A percentile compares a stretch with the other conserved stretches of the same genome.
Evolutionary conservation across 2,888 invertebrate species (phyloP).

Genomic region (Drosophila melanosoma): DNA sequence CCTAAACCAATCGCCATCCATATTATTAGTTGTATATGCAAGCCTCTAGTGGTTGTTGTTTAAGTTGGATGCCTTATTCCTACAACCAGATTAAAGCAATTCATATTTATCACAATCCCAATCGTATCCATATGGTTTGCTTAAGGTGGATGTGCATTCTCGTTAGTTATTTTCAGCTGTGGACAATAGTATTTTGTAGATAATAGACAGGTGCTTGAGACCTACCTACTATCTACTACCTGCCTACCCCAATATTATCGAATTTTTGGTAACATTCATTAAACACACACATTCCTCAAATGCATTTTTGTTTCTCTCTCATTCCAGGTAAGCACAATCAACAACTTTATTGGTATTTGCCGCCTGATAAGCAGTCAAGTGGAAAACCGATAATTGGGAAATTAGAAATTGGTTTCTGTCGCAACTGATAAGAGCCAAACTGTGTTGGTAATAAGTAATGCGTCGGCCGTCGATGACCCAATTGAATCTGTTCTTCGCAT

Average conservation of each 20-base stretch:
- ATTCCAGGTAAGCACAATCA: slow-evolving; percentile 49
- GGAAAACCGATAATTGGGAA: slow-evolving; percentile 30
- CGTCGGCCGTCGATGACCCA: slow-evolving; percentile 46
- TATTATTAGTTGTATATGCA: background rate
- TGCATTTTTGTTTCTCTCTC: slow-evolving; percentile 30
- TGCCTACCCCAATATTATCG: slow-evolving; percentile 45
- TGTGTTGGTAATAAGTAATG: slow-evolving; percentile 27
- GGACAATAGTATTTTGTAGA: background rate
- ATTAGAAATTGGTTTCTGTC: slow-evolving; percentile 12
- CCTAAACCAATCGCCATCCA: background rate
- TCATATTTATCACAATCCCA: background rate
- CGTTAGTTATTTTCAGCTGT: background rate
- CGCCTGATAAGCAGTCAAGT: slow-evolving; percentile 26
- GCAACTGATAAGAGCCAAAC: slow-evolving; percentile 12
- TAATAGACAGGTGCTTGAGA: background rate
- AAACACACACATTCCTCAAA: slow-evolving; percentile 24
- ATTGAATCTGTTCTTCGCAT: slow-evolving; percentile 31
- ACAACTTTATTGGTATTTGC: slow-evolving; percentile 9
- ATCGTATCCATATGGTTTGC: background rate
- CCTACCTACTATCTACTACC: slow-evolving; percentile 9
- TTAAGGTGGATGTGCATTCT: background rate
- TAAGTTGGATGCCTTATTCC: background rate
- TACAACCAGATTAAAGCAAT: background rate
- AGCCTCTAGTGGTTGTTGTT: background rate
- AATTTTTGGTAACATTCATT: slow-evolving; percentile 19